Conservation (phyloP, 2,797 vertebrate species). For the Parambassis ranga region DNA sequence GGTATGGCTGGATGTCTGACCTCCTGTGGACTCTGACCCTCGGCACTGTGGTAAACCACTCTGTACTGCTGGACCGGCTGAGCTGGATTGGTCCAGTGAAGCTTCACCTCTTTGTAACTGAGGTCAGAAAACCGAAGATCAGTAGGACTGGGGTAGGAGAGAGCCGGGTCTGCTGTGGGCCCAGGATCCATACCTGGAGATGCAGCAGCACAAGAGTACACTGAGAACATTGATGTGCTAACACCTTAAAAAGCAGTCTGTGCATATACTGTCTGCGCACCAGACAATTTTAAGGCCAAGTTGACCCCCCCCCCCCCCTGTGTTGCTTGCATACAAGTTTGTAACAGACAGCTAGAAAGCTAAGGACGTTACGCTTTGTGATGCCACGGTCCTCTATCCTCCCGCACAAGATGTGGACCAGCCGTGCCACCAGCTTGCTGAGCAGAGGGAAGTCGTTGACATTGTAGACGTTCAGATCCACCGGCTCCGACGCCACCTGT, state of each 20-base stretch:
- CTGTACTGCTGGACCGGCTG: slow-evolving; percentile 83
- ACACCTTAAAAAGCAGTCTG: no score
- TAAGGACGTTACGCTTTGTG: slow-evolving; percentile 67
- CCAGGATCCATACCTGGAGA: slow-evolving; percentile 68
- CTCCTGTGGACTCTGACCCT: slow-evolving; percentile 85
- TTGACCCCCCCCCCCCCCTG: no score
- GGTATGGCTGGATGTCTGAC: slow-evolving; percentile 68
- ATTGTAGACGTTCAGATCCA: slow-evolving; percentile 89
- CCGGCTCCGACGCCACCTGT: slow-evolving; percentile 88
- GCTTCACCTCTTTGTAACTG: slow-evolving; percentile 84
- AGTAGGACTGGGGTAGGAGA: slow-evolving; percentile 81
- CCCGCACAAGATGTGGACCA: slow-evolving; percentile 88
- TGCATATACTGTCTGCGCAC: no score
- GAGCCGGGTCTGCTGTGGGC: slow-evolving; percentile 66
- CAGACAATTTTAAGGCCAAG: no score
- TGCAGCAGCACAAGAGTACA: neutral
- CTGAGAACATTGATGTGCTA: neutral
- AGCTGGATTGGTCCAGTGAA: slow-evolving; percentile 86
- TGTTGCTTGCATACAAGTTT: no score
- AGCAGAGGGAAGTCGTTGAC: slow-evolving; percentile 93
- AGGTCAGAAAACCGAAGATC: slow-evolving; percentile 85
- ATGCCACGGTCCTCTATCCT: slow-evolving; percentile 83
- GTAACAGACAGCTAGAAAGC: neutral
- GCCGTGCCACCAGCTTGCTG: slow-evolving; percentile 82
- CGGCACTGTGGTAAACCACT: slow-evolving; percentile 87